Evolutionary conservation across 1,140 invertebrate species (phyloP).

Genomic region (Drosophila sechellia): DNA sequence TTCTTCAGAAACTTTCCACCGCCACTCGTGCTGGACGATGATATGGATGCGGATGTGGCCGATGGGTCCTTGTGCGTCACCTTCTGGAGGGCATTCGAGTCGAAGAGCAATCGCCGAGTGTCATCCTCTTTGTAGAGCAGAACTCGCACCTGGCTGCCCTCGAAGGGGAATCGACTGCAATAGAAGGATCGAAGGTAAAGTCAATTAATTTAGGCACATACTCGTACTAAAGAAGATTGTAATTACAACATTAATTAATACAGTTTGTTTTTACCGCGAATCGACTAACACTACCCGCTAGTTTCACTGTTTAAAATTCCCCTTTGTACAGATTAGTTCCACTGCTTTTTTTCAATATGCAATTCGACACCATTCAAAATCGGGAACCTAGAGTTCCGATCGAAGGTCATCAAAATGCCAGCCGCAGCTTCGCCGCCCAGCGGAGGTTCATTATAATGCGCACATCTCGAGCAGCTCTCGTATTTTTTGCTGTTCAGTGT

Average conservation of each 20-base stretch:
- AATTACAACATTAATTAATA: too few relatives aligned
- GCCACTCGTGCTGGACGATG: slow-evolving; percentile 16
- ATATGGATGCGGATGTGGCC: slow-evolving; percentile 19
- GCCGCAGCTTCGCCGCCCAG: slow-evolving; percentile 11
- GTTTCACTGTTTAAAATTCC: neutral
- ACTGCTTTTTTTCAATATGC: neutral
- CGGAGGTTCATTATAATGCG: slow-evolving; percentile 41
- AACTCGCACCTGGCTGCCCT: slow-evolving; percentile 89
- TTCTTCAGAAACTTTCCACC: slow-evolving; percentile 70
- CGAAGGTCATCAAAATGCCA: slow-evolving; percentile 25
- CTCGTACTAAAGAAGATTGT: too few relatives aligned
- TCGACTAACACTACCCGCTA: too few relatives aligned
- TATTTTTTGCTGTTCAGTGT: slow-evolving; percentile 29
- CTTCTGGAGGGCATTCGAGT: slow-evolving; percentile 90
- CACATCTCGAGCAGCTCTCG: slow-evolving; percentile 33
- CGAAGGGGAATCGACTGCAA: slow-evolving; percentile 86
- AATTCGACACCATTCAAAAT: slow-evolving; percentile 7
- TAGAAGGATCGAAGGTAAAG: slow-evolving; percentile 8
- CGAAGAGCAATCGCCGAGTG: slow-evolving; percentile 92
- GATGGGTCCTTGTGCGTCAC: slow-evolving; percentile 71
- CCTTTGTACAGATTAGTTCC: neutral
- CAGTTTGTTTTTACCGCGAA: too few relatives aligned
- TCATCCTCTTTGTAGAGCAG: slow-evolving; percentile 94
- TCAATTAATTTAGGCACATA: neutral
- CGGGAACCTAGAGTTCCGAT: slow-evolving; percentile 6